phyloP scores from a whole-genome alignment of 1,140 invertebrate genomes.

The Hetaerina americana region DNA sequence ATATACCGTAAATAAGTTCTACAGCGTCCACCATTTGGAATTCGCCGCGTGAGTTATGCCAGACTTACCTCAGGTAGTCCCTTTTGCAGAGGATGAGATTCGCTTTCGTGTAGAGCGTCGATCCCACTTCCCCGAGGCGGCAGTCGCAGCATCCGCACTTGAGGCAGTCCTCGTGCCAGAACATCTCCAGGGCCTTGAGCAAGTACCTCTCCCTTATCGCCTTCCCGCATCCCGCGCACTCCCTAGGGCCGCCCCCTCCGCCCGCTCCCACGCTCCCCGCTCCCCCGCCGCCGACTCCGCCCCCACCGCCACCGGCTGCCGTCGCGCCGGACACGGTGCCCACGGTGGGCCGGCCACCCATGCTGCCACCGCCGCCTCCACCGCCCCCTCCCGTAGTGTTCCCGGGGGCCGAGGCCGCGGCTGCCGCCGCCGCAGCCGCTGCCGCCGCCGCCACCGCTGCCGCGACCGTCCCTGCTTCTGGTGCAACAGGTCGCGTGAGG shows the following conservation, averaged over 20 bases:
- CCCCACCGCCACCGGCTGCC: conserved; percentile 16
- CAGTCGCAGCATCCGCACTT: conserved; percentile 97
- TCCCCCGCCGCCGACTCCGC: conserved; percentile 14
- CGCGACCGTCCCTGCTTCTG: neutral
- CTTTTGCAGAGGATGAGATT: conserved; percentile 93
- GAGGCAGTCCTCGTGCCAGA: conserved; percentile 97
- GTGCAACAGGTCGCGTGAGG: neutral
- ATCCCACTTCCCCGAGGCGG: conserved; percentile 89
- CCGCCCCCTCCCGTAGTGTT: neutral
- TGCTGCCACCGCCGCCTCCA: neutral
- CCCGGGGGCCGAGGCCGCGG: neutral
- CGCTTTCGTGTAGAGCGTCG: conserved; percentile 89
- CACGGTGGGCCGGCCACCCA: neutral
- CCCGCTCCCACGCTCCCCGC: neutral
- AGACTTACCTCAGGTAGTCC: conserved; percentile 81
- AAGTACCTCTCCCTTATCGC: conserved; percentile 21
- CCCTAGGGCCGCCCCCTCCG: conserved; percentile 10
- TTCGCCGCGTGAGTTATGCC: too few species aligned
- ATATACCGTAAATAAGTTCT: too few species aligned
- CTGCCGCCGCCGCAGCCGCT: neutral
- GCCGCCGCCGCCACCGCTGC: neutral
- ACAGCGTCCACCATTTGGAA: too few species aligned
- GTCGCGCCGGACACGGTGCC: conserved; percentile 3
- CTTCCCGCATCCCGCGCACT: conserved; percentile 22
- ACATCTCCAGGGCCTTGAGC: conserved; percentile 64